phyloP scores from a whole-genome alignment of 2,113 vertebrate species.

The Atlantisia rogersi region DNA sequence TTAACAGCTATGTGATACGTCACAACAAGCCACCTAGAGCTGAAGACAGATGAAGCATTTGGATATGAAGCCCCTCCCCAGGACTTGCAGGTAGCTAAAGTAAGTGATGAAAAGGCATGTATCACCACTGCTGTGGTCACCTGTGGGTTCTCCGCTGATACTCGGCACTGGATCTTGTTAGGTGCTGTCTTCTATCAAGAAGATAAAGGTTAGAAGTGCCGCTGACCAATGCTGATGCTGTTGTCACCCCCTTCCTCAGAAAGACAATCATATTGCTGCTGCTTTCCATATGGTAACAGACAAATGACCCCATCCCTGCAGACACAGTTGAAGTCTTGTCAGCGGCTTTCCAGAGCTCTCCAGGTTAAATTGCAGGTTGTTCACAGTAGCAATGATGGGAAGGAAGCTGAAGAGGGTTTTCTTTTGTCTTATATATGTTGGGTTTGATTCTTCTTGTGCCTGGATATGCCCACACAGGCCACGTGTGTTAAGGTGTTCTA shows the following conservation, averaged over 20 bases:
- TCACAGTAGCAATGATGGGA: background rate
- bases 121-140: background rate
- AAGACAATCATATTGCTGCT: background rate
- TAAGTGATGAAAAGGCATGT: accelerated
- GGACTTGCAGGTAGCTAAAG: background rate
- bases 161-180: background rate
- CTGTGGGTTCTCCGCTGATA: background rate
- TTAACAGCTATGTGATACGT: background rate
- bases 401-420: background rate
- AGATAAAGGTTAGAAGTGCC: background rate
- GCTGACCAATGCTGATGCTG: background rate
- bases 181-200: background rate
- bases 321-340: background rate
- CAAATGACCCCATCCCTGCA: background rate
- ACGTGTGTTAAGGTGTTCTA: accelerated
- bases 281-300: background rate
- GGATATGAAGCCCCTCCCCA: background rate
- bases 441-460: background rate
- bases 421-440: background rate
- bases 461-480: background rate
- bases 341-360: background rate
- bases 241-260: background rate
- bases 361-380: background rate
- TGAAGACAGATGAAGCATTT: background rate
- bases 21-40: background rate